phyloP scores from a whole-genome alignment of 2,888 invertebrate genomes.

The Lepidochrysops patricia region DNA sequence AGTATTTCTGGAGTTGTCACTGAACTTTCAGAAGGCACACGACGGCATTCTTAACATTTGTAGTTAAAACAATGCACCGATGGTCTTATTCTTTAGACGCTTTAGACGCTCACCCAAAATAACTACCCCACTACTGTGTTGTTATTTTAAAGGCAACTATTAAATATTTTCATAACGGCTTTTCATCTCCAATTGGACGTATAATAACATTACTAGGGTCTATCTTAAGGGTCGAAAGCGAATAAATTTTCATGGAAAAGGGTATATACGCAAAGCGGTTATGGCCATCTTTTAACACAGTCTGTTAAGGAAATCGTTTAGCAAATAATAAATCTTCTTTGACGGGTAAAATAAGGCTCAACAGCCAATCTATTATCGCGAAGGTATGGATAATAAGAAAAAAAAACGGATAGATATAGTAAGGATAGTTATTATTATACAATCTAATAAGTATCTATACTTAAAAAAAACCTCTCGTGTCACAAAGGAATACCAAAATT shows the following conservation, averaged over 20 bases:
- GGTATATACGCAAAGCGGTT: slow-evolving; percentile 5
- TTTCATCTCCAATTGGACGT: slow-evolving; percentile 12
- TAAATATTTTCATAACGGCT: not conserved
- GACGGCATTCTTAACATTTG: too few relatives aligned
- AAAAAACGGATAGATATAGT: not conserved
- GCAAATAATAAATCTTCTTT: not conserved
- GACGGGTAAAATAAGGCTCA: not conserved
- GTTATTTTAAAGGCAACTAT: not conserved
- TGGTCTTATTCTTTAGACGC: too few relatives aligned
- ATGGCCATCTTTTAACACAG: slow-evolving; percentile 1
- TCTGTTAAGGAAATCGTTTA: not conserved
- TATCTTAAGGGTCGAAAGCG: slow-evolving; percentile 17
- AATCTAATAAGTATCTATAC: too few relatives aligned
- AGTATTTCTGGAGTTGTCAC: too few relatives aligned
- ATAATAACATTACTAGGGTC: slow-evolving; percentile 13
- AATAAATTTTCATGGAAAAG: slow-evolving; percentile 17
- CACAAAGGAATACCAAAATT: too few relatives aligned
- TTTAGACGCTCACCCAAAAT: too few relatives aligned
- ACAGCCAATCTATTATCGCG: not conserved
- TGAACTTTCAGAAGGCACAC: too few relatives aligned
- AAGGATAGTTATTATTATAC: not conserved
- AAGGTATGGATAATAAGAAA: not conserved
- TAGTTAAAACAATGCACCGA: too few relatives aligned
- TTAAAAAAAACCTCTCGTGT: too few relatives aligned
- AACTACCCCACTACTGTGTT: too few relatives aligned